These are phyloP conservation scores for Labroides dimidiatus DNA, from an alignment of 2,797 vertebrate species.

Conservation along the genomic window DNA sequence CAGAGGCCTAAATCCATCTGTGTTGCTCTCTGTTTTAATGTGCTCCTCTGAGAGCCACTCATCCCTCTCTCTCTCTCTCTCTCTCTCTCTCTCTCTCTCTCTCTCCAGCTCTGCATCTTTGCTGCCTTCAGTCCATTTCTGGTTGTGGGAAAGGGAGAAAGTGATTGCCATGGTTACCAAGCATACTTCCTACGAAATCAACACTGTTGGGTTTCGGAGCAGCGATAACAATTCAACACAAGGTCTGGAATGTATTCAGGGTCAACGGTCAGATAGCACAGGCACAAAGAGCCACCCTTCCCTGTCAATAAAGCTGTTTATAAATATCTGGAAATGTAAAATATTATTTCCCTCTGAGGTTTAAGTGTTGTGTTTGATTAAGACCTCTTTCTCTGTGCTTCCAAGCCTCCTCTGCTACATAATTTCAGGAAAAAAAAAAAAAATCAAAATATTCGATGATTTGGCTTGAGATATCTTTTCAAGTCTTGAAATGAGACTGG, in stretches of 20 bases:
- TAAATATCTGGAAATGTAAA: conserved; percentile 54
- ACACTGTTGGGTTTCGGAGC: conserved; percentile 35
- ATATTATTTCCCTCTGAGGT: conserved; percentile 35
- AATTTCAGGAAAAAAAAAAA: conserved; percentile 54
- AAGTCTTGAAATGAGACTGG: background rate
- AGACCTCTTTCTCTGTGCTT: conserved; percentile 17
- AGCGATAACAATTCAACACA: conserved; percentile 43
- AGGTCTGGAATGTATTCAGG: conserved; percentile 26
- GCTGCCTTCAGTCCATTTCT: conserved; percentile 50
- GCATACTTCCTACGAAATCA: conserved; percentile 38
- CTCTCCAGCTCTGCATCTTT: conserved; percentile 39
- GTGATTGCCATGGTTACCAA: conserved; percentile 71
- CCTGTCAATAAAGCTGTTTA: conserved; percentile 8
- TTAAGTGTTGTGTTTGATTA: conserved; percentile 32
- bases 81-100: conserved; percentile 43
- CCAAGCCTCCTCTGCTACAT: conserved; percentile 33
- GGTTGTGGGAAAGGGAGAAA: conserved; percentile 50
- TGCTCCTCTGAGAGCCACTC: conserved; percentile 73
- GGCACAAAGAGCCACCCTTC: conserved; percentile 20
- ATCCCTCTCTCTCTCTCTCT: conserved; percentile 42
- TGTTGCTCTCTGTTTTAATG: conserved; percentile 73
- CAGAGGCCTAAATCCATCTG: conserved; percentile 65
- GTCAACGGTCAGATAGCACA: conserved; percentile 42
- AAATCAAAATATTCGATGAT: conserved; percentile 69
- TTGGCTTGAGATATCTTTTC: conserved; percentile 19